Evolutionary conservation across 2,113 vertebrate genomes (phyloP).

Genomic region (Puffinus mauretanicus): DNA sequence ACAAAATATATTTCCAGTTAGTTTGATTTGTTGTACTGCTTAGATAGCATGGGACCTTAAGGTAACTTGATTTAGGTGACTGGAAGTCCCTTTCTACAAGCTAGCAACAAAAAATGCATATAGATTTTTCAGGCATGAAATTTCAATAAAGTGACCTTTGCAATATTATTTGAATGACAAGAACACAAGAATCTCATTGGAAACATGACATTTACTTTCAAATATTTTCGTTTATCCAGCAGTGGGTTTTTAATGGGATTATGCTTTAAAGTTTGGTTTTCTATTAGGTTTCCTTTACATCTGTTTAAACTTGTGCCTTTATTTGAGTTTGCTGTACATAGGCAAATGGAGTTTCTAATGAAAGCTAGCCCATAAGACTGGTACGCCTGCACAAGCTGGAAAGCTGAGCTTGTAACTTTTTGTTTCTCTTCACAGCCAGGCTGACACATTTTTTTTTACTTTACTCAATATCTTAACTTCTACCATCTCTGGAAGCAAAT

Average conservation of each 20-base stretch:
- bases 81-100: neutral
- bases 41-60: neutral
- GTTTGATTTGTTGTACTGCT: neutral
- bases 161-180: neutral
- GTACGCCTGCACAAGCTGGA: neutral
- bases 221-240: neutral
- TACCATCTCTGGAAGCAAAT: neutral
- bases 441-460: neutral
- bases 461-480: neutral
- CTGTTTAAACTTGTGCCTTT: neutral
- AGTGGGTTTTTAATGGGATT: neutral
- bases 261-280: neutral
- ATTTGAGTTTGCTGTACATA: neutral
- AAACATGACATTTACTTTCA: neutral
- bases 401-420: neutral
- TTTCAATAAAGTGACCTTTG: slow-evolving; percentile 26
- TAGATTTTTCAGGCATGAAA: neutral
- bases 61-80: neutral
- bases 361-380: neutral
- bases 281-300: neutral
- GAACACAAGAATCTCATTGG: neutral
- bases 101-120: neutral
- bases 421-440: neutral
- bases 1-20: neutral
- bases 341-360: neutral